phyloP scores from a whole-genome alignment of 2,888 invertebrate species.

The Catocala fraxini region DNA sequence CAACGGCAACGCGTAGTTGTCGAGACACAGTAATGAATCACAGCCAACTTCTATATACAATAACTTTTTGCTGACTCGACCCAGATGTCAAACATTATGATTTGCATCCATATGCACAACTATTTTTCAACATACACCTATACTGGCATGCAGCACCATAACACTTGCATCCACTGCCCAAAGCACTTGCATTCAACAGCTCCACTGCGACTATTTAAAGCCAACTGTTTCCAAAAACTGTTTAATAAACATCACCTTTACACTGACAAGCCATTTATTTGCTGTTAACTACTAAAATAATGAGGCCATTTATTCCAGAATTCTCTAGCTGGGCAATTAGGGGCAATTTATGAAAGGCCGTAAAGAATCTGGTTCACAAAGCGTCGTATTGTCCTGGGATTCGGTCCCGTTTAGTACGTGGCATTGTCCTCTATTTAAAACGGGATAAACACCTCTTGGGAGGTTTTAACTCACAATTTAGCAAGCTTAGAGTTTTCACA shows the following conservation, averaged over 20 bases:
- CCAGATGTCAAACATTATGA: no score
- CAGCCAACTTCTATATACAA: no score
- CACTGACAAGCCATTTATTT: not conserved
- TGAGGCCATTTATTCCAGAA: slow-evolving; percentile 4
- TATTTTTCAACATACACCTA: no score
- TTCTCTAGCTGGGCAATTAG: slow-evolving; percentile 9
- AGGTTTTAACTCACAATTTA: not conserved
- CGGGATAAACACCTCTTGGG: slow-evolving; percentile 16
- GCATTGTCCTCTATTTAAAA: slow-evolving; percentile 15
- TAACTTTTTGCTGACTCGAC: no score
- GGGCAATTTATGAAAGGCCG: slow-evolving; percentile 6
- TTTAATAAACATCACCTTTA: not conserved
- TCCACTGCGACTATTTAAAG: not conserved
- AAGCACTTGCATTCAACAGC: no score
- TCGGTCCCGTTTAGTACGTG: slow-evolving; percentile 9
- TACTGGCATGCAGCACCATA: no score
- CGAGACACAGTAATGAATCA: no score
- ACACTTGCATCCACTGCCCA: no score
- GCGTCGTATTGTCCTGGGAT: slow-evolving; percentile 13
- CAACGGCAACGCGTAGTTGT: no score
- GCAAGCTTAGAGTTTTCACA: not conserved
- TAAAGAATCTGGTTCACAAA: slow-evolving; percentile 14
- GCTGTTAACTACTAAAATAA: slow-evolving; percentile 6
- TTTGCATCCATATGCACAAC: no score
- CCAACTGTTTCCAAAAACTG: no score